These are phyloP conservation scores for Nezara viridula DNA, from an alignment of 2,888 invertebrate genomes.

Conservation along the genomic window DNA sequence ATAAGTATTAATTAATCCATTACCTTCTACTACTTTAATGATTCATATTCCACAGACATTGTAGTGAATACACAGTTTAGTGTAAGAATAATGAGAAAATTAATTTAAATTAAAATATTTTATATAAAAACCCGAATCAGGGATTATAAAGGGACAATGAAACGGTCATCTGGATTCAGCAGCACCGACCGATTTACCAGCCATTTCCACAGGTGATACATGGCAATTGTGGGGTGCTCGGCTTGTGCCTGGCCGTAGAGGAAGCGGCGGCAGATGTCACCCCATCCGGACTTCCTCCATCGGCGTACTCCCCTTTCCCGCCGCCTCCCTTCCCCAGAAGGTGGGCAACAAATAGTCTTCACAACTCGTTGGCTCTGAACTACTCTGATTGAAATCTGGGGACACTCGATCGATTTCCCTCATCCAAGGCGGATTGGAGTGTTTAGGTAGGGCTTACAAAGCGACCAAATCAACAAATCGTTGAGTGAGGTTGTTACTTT, in stretches of 20 bases:
- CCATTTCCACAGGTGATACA: constrained; percentile 3
- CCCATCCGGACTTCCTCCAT: constrained; percentile 47
- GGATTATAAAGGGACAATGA: background rate
- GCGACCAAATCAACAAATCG: background rate
- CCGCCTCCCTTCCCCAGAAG: background rate
- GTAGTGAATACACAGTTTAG: no score
- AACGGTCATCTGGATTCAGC: background rate
- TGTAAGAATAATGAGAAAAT: no score
- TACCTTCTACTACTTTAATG: no score
- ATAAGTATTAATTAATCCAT: no score
- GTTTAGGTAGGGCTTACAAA: background rate
- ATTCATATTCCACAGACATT: no score
- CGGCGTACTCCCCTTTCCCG: background rate
- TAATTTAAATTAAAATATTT: no score
- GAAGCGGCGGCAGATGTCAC: constrained; percentile 45
- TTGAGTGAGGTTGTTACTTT: background rate
- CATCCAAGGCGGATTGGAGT: background rate
- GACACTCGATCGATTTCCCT: background rate
- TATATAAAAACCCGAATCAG: no score
- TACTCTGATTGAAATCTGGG: constrained; percentile 45
- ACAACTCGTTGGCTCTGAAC: constrained; percentile 2
- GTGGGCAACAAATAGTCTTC: constrained; percentile 32
- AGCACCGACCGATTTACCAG: background rate
- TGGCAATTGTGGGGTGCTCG: constrained; percentile 3
- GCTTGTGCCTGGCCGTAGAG: background rate